These are phyloP conservation scores for Metopia argyrocephala DNA, from an alignment of 2,888 invertebrate species.

Conservation along the genomic window DNA sequence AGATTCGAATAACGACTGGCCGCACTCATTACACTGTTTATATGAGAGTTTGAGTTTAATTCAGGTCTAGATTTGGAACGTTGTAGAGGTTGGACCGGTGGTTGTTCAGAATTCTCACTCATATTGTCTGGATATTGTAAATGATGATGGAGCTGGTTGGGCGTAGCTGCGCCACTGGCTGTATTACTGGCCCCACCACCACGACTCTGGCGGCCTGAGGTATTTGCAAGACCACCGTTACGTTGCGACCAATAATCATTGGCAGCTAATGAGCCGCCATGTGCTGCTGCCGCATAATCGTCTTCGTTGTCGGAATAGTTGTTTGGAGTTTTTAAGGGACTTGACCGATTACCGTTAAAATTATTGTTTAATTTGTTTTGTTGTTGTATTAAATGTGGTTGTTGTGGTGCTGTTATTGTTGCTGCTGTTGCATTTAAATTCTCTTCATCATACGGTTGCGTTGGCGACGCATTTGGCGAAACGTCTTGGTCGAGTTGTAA, in stretches of 20 bases:
- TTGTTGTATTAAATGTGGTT: conserved; percentile 66
- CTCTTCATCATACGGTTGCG: conserved; percentile 65
- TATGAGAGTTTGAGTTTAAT: conserved; percentile 70
- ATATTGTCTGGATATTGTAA: conserved; percentile 80
- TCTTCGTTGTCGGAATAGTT: conserved; percentile 70
- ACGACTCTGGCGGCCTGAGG: conserved; percentile 56
- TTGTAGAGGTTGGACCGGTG: conserved; percentile 75
- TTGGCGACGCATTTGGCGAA: conserved; percentile 70
- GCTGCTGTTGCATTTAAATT: conserved; percentile 64
- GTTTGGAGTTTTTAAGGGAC: conserved; percentile 68
- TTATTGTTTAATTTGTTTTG: conserved; percentile 62
- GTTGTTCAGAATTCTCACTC: conserved; percentile 81
- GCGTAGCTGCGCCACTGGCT: conserved; percentile 67
- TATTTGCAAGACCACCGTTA: conserved; percentile 69
- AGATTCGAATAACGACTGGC: conserved; percentile 86
- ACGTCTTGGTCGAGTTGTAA: conserved; percentile 75
- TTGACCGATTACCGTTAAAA: conserved; percentile 67
- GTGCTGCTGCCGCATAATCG: conserved; percentile 69
- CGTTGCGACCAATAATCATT: conserved; percentile 71
- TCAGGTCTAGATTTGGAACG: conserved; percentile 78
- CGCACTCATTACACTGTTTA: conserved; percentile 79
- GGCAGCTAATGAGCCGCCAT: conserved; percentile 50
- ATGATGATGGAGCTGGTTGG: conserved; percentile 64
- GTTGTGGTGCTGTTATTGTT: conserved; percentile 65
- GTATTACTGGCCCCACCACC: conserved; percentile 20